A percentile compares a stretch with the other conserved stretches of the same genome.
Evolutionary conservation across 53 echinoderm and acorn worm genomes (phyloP).

Genomic region (Crossaster papposus): DNA sequence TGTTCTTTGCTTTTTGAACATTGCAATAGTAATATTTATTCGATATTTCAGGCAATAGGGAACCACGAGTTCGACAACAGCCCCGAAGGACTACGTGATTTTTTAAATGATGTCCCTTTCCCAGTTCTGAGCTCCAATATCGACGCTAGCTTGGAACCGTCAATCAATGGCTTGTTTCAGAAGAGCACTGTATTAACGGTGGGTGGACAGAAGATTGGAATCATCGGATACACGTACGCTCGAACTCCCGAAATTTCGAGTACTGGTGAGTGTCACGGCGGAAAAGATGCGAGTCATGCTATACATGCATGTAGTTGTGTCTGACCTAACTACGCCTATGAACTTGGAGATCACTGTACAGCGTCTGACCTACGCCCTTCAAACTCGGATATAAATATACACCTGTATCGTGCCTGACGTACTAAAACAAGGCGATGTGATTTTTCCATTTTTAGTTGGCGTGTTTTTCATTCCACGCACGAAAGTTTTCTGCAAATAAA

Average conservation of each 20-base stretch:
- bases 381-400: too few relatives aligned
- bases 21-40: neutral
- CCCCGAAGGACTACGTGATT: constrained; percentile 70
- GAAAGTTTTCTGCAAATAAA: too few relatives aligned
- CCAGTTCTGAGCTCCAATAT: constrained; percentile 85
- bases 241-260: constrained; percentile 43
- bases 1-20: neutral
- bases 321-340: too few relatives aligned
- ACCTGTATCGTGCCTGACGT: too few relatives aligned
- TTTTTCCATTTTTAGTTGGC: too few relatives aligned
- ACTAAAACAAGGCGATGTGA: too few relatives aligned
- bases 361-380: too few relatives aligned
- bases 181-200: constrained; percentile 61
- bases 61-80: constrained; percentile 97
- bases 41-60: constrained; percentile 73
- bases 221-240: constrained; percentile 82
- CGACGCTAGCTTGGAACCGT: constrained; percentile 73
- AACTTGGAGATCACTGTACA: too few relatives aligned
- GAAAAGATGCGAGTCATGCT: neutral
- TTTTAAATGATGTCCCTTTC: constrained; percentile 67
- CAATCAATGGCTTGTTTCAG: constrained; percentile 67
- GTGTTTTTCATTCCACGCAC: too few relatives aligned
- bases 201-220: constrained; percentile 76
- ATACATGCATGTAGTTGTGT: too few relatives aligned
- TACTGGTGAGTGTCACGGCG: constrained; percentile 42